Evolutionary conservation across 2,797 vertebrate genomes (phyloP), one percentile per base, ranked within the genome.

Genomic region (Ibycter americanus): DNA sequence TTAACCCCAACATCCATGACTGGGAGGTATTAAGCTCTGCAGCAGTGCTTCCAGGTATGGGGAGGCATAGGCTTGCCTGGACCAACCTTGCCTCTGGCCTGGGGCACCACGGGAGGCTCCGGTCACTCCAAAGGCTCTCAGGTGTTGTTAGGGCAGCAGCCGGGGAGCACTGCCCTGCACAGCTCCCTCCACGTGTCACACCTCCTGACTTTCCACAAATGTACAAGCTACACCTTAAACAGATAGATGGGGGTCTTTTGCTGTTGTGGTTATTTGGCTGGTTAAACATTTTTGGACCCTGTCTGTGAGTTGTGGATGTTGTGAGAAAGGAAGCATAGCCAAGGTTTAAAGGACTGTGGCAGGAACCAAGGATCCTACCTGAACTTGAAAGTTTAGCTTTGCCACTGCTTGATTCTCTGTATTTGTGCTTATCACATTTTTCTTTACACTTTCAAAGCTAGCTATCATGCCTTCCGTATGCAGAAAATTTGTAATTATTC

Each of bases 401-500:
- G 22, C 16, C 55, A 38, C 9, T 46, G 16, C 65, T 66, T 54
- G 27, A 55, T 38, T 82, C 26, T 90, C 58, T 68, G 34, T 67
- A 47, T 88, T 86, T 70, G 47, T 79, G 32, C 70, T 89, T 63
- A 79, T 59, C 36, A 18, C 20, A 13, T 76, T 87, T 90, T 94
- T 44, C 38, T 89, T 90, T 90, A 66, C 42, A 32, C 34, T 23
- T 93, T 91, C 87, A 86, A 93, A 83, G n/a, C 61, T 56, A 59
- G n/a, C 14, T 77, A 55, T 56, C 59, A 8, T 66, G 87, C 25
- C 55, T 94, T 78, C 88, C 79, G 77, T 77, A 77, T 80, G 83
- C 46, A 76, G 66, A 65, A 82, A 90, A 54, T 52, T 5, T 70
- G 38, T 72, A 81, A 93, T 87, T 97, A 87, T 84, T 97, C 67